phyloP scores from a whole-genome alignment of 2,113 vertebrate species.

The Vulpes ferrilata region DNA sequence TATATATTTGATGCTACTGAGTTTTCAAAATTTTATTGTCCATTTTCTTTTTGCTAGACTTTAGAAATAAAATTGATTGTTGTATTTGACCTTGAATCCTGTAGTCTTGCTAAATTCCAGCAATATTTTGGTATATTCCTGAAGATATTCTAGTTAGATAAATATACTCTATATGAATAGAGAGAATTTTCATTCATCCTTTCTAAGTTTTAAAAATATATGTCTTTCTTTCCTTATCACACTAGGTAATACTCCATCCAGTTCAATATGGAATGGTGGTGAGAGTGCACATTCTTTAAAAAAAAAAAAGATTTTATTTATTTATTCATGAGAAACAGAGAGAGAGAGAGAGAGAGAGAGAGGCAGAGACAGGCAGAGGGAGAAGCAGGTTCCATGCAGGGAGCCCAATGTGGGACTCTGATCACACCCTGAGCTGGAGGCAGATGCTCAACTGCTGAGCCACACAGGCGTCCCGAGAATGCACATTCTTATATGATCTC shows the following conservation, averaged over 20 bases:
- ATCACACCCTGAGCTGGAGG: no score
- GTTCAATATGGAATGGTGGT: neutral
- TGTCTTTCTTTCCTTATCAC: neutral
- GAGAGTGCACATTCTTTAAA: neutral
- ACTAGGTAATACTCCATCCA: neutral
- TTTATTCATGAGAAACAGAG: no score
- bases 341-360: no score
- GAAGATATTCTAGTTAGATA: neutral
- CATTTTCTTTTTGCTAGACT: neutral
- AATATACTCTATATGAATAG: neutral
- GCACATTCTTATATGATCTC: neutral
- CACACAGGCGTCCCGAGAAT: neutral
- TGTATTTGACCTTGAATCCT: neutral
- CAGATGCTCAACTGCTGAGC: no score
- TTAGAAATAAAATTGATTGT: neutral
- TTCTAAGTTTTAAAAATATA: neutral
- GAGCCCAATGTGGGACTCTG: no score
- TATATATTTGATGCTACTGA: neutral
- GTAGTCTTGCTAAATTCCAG: neutral
- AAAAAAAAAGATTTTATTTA: no score
- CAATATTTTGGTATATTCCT: neutral
- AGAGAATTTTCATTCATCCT: neutral
- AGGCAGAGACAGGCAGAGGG: no score
- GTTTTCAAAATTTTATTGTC: neutral
- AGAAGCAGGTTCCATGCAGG: no score